Evolutionary conservation across 2,113 vertebrate species (phyloP).

Genomic region (Carettochelys insculpta): DNA sequence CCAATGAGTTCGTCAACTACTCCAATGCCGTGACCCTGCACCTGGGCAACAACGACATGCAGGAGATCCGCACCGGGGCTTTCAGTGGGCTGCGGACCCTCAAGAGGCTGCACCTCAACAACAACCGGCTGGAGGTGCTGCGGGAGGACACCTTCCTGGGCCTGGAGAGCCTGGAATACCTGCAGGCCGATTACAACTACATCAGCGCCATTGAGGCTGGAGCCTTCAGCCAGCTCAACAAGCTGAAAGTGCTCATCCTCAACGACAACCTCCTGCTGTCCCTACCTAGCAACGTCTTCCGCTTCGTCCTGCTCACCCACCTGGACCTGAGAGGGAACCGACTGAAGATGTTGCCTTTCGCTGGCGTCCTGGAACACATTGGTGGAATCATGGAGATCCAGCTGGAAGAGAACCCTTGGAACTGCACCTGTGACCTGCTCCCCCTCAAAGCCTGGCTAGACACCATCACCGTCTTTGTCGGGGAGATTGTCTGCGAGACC

Average conservation of each 20-base stretch:
- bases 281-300: slow-evolving; percentile 94
- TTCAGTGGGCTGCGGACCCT: slow-evolving; percentile 92
- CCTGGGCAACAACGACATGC: slow-evolving; percentile 95
- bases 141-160: slow-evolving; percentile 93
- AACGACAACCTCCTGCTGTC: slow-evolving; percentile 98
- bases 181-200: slow-evolving; percentile 98
- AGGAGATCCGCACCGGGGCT: slow-evolving; percentile 91
- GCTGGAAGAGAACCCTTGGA: slow-evolving; percentile 98
- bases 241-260: slow-evolving; percentile 96
- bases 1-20: slow-evolving; percentile 95
- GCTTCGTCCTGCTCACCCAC: slow-evolving; percentile 96
- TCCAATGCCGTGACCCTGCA: slow-evolving; percentile 95
- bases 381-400: slow-evolving; percentile 99
- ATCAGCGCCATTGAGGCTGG: slow-evolving; percentile 94
- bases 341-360: slow-evolving; percentile 94
- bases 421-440: slow-evolving; percentile 95
- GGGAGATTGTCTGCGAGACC: slow-evolving; percentile 96
- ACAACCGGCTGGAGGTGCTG: slow-evolving; percentile 95
- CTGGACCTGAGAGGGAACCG: slow-evolving; percentile 96
- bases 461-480: slow-evolving; percentile 95
- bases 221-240: slow-evolving; percentile 94
- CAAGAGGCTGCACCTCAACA: slow-evolving; percentile 95
- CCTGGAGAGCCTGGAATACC: slow-evolving; percentile 94
- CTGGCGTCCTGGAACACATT: slow-evolving; percentile 95
- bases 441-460: slow-evolving; percentile 97